phyloP scores from a whole-genome alignment of 2,113 vertebrate genomes.

The Gambusia holbrooki region DNA sequence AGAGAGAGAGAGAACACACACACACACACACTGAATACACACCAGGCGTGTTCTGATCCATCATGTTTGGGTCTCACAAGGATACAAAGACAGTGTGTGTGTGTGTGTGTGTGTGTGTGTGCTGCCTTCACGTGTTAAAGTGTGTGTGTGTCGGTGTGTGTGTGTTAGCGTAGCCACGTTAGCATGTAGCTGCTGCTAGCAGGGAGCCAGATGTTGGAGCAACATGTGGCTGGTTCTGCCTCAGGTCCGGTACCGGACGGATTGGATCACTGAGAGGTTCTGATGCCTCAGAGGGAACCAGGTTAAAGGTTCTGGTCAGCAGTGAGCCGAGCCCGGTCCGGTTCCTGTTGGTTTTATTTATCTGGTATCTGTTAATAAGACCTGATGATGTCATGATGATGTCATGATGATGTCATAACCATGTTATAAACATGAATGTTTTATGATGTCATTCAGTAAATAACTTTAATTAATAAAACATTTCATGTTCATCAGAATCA shows the following conservation, averaged over 20 bases:
- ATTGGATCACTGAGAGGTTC: too few relatives aligned
- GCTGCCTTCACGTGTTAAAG: slow-evolving; percentile 3
- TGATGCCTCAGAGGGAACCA: too few relatives aligned
- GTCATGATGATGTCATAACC: too few relatives aligned
- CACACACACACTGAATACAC: not conserved
- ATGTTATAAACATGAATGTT: too few relatives aligned
- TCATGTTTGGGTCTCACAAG: slow-evolving; percentile 6
- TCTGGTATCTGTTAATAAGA: too few relatives aligned
- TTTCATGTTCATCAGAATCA: too few relatives aligned
- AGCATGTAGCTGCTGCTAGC: slow-evolving; percentile 34
- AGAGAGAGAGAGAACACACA: not conserved
- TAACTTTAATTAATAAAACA: too few relatives aligned
- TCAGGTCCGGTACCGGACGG: not conserved
- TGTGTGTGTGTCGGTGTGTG: slow-evolving; percentile 4
- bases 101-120: slow-evolving; percentile 10
- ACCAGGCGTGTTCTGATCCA: slow-evolving; percentile 5
- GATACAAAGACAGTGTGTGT: not conserved
- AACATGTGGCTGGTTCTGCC: not conserved
- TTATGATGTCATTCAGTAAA: too few relatives aligned
- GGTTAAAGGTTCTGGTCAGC: too few relatives aligned
- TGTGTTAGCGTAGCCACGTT: slow-evolving; percentile 28
- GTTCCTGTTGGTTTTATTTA: too few relatives aligned
- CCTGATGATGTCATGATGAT: too few relatives aligned
- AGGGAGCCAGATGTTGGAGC: not conserved
- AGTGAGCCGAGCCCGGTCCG: too few relatives aligned